These are phyloP conservation scores for Hiodon tergisus DNA, from an alignment of 2,113 vertebrate genomes.

Conservation along the genomic window DNA sequence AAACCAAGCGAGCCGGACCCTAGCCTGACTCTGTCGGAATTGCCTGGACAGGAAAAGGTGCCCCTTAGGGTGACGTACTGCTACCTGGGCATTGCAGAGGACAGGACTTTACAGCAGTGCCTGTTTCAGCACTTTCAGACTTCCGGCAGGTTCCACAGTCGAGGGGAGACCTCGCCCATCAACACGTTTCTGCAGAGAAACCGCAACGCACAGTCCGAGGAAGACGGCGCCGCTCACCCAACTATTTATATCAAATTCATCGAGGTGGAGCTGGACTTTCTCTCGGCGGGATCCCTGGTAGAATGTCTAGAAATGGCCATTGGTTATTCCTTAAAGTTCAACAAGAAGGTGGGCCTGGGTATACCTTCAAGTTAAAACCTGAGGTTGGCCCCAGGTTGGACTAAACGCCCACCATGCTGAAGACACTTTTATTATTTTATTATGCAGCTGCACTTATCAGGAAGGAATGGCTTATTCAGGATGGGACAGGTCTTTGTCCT, in stretches of 20 bases:
- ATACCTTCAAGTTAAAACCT: constrained; percentile 5
- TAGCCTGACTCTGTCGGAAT: constrained; percentile 58
- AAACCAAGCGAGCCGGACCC: constrained; percentile 27
- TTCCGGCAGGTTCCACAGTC: constrained; percentile 75
- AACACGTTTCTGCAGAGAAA: constrained; percentile 88
- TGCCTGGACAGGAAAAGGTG: constrained; percentile 42
- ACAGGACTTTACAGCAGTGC: constrained; percentile 88
- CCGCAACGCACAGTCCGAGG: constrained; percentile 61
- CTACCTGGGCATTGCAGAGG: constrained; percentile 91
- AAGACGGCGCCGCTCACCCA: constrained; percentile 55
- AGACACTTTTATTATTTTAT: constrained; percentile 24
- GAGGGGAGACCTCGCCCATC: constrained; percentile 74
- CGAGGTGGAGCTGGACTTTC: constrained; percentile 98
- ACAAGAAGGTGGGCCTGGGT: constrained; percentile 66
- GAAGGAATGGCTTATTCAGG: constrained; percentile 32
- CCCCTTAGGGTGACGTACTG: constrained; percentile 79
- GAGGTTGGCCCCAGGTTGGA: constrained; percentile 20
- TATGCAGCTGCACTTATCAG: constrained; percentile 46
- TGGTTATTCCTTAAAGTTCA: constrained; percentile 89
- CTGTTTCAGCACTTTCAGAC: constrained; percentile 92
- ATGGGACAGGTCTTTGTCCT: constrained; percentile 32
- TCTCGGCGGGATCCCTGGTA: constrained; percentile 91
- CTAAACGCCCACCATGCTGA: neutral
- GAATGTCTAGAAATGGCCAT: constrained; percentile 97
- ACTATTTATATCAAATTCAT: constrained; percentile 95